Evolutionary conservation across 2,797 vertebrate genomes (phyloP).

Genomic region (Antrozous pallidus): DNA sequence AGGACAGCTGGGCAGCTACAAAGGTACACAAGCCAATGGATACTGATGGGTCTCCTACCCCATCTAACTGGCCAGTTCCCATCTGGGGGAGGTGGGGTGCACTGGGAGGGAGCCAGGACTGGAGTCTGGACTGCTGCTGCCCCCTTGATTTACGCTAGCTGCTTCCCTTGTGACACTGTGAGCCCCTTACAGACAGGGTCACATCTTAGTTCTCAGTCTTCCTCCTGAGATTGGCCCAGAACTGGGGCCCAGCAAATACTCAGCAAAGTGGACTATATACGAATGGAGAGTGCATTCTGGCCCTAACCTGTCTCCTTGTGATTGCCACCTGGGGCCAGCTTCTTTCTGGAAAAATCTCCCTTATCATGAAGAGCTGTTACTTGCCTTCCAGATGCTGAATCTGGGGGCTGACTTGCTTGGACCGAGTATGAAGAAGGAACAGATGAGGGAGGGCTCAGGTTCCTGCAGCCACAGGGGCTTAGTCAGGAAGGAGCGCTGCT

Average conservation of each 20-base stretch:
- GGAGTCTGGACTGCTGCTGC: neutral
- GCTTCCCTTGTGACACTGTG: neutral
- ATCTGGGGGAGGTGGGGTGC: neutral
- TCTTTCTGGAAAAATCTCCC: neutral
- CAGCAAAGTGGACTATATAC: neutral
- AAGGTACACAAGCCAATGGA: neutral
- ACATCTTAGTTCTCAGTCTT: neutral
- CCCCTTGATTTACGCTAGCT: neutral
- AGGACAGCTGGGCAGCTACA: neutral
- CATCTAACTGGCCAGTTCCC: neutral
- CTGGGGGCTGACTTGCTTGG: neutral
- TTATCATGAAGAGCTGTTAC: neutral
- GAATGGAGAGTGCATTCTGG: neutral
- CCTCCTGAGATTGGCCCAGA: neutral
- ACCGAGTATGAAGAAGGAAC: neutral
- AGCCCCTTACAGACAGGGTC: neutral
- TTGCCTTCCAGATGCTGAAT: neutral
- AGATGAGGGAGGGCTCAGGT: neutral
- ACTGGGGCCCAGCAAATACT: neutral
- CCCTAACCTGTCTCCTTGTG: neutral
- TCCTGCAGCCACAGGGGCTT: neutral
- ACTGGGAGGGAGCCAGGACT: neutral
- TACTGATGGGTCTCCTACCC: neutral
- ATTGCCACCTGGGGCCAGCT: neutral
- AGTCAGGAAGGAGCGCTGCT: neutral